These are phyloP conservation scores for Megastigmus dorsalis DNA, from an alignment of 2,888 invertebrate species.

Conservation along the genomic window DNA sequence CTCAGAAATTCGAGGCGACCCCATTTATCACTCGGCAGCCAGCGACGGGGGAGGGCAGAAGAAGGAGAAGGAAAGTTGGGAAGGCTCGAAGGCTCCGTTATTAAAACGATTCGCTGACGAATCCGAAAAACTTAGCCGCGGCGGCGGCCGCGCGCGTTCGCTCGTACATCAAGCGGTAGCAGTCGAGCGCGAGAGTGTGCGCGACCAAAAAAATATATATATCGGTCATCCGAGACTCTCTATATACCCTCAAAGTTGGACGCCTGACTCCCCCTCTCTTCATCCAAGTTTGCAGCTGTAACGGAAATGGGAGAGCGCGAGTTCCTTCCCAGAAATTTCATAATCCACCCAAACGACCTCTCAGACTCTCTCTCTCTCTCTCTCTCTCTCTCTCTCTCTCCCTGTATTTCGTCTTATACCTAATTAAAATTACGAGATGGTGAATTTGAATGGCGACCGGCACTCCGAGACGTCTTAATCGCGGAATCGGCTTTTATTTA, in stretches of 20 bases:
- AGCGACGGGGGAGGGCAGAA: not conserved
- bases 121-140: slow-evolving; percentile 31
- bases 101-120: slow-evolving; percentile 51
- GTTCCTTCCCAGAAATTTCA: slow-evolving; percentile 29
- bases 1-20: slow-evolving; percentile 25
- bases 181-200: no score
- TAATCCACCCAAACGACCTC: no score
- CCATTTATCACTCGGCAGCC: slow-evolving; percentile 39
- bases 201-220: slow-evolving; percentile 20
- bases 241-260: not conserved
- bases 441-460: not conserved
- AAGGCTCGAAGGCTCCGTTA: slow-evolving; percentile 33
- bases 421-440: slow-evolving; percentile 39
- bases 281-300: slow-evolving; percentile 16
- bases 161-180: slow-evolving; percentile 32
- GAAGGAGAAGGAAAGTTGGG: slow-evolving; percentile 10
- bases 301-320: slow-evolving; percentile 2
- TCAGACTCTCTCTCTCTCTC: not conserved
- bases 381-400: not conserved
- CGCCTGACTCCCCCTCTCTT: slow-evolving; percentile 8
- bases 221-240: slow-evolving; percentile 25
- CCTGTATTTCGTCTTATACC: slow-evolving; percentile 16
- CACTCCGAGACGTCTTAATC: slow-evolving; percentile 22
- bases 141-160: no score
- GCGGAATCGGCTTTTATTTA: slow-evolving; percentile 25